Base-by-base conservation (phyloP, 2,797 vertebrate genomes). In the Salarias fasciatus region DNA sequence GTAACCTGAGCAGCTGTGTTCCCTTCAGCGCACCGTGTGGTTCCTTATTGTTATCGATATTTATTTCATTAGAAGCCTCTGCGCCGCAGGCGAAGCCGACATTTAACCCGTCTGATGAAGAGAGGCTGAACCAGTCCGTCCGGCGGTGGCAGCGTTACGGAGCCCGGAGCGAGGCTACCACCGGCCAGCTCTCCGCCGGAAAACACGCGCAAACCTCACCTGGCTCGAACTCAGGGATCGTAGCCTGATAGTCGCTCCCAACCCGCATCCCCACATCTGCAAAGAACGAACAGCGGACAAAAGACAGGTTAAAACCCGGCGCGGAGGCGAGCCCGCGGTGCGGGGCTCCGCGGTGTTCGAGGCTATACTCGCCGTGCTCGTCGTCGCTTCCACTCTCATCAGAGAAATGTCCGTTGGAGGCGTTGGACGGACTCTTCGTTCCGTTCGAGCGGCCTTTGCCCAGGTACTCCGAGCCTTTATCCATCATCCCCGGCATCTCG, bases 191-290 rank as follows among this genome's bases (percentile, higher is more conserved):
- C 48, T 45, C 61, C 1, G 30, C 6, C 6, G 44, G 5, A 5
- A 24, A 3, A 53, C 49, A 46, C 35, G 46, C 57, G 0, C 6
- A 8, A 55, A 48, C 49, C 89, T 86, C 92, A 98, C 97, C 97
- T 78, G 95, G 95, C 67, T 99, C 96, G 72, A 94, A 96, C 61
- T 98, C 96, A 2, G 96, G 96, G 63, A 98, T 96, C 82, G 86
- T 93, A 62, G 97, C 97, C 88, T 98, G 97, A 57, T 95, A 98
- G 73, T 98, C 97, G 1, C 94, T 92, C 83, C 97, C 97, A 72
- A 98, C 97, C 83, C 97, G 94, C 97, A 98, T 98, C 67, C 97
- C 97, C 59, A 98, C 95, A 95, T 98, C 96, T 98, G 92, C 79
- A 87, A 93, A 14, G 53, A 8, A 65, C 0, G 4, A 53, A 8